These are phyloP conservation scores for Drosophila neocordata DNA, from an alignment of 1,140 invertebrate species.

Conservation along the genomic window DNA sequence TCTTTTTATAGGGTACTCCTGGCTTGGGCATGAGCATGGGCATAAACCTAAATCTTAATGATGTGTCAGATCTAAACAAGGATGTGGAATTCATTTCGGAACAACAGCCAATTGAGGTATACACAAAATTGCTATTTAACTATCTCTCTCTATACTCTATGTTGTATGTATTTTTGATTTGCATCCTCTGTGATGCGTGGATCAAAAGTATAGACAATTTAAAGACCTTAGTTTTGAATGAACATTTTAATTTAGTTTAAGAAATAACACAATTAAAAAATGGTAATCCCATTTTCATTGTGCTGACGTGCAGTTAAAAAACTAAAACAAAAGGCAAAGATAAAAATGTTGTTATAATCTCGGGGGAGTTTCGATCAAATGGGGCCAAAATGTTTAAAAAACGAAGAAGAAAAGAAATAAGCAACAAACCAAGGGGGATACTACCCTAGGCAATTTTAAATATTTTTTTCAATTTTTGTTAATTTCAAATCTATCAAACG, in stretches of 20 bases:
- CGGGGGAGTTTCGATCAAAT: slow-evolving; percentile 27
- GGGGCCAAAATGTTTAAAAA: background rate
- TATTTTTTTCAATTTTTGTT: background rate
- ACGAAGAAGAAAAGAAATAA: background rate
- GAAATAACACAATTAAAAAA: slow-evolving; percentile 22
- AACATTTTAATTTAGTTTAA: background rate
- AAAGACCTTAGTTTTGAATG: background rate
- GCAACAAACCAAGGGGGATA: background rate
- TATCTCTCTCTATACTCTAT: background rate
- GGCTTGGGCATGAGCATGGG: slow-evolving; percentile 48
- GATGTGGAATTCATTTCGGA: slow-evolving; percentile 84
- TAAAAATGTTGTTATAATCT: slow-evolving; percentile 71
- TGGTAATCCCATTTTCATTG: slow-evolving; percentile 42
- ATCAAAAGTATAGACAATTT: slow-evolving; percentile 16
- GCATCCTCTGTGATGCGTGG: background rate
- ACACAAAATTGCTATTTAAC: background rate
- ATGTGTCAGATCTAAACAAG: slow-evolving; percentile 68
- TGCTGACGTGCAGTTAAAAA: slow-evolving; percentile 69
- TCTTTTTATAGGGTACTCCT: slow-evolving; percentile 49
- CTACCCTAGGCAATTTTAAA: background rate
- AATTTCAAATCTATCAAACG: background rate
- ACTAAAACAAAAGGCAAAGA: background rate
- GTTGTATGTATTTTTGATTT: slow-evolving; percentile 28
- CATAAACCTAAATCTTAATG: slow-evolving; percentile 44
- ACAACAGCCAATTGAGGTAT: slow-evolving; percentile 83